A percentile compares a stretch with the other conserved stretches of the same genome.
Evolutionary conservation across 2,888 invertebrate genomes (phyloP).

Genomic region (Pachymerium ferrugineum): DNA sequence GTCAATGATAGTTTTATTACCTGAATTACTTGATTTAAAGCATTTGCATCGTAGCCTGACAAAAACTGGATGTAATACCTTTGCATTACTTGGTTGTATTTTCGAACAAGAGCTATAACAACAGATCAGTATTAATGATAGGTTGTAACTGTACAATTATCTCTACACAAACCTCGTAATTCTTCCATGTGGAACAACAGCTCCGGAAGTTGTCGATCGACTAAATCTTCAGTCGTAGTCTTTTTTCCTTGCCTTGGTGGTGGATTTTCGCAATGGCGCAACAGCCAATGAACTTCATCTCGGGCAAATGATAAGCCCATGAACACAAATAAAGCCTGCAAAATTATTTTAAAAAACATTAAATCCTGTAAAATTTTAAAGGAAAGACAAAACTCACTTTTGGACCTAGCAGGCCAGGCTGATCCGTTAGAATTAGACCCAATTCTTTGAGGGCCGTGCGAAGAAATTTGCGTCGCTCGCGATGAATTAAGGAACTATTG

Average conservation of each 20-base stretch:
- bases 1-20: conserved; percentile 62
- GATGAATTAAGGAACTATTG: conserved; percentile 70
- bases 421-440: conserved; percentile 90
- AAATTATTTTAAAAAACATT: neutral
- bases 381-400: conserved; percentile 54
- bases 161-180: conserved; percentile 60
- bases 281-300: conserved; percentile 95
- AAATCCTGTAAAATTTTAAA: neutral
- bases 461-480: conserved; percentile 92
- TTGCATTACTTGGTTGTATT: conserved; percentile 95
- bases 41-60: conserved; percentile 90
- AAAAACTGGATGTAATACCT: conserved; percentile 96
- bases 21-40: conserved; percentile 69
- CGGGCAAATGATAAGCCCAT: conserved; percentile 92
- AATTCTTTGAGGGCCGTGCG: conserved; percentile 92
- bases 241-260: conserved; percentile 68
- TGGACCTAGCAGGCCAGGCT: conserved; percentile 94
- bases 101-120: conserved; percentile 67
- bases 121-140: neutral
- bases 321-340: conserved; percentile 78
- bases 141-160: too few species aligned
- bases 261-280: conserved; percentile 93
- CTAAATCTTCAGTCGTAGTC: conserved; percentile 73
- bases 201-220: conserved; percentile 92
- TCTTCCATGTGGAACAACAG: conserved; percentile 98